Percentiles rank a stretch among this genome's conserved stretches.
These are phyloP conservation scores for Alloplasta piceator DNA, from an alignment of 2,888 invertebrate genomes.

Conservation along the genomic window DNA sequence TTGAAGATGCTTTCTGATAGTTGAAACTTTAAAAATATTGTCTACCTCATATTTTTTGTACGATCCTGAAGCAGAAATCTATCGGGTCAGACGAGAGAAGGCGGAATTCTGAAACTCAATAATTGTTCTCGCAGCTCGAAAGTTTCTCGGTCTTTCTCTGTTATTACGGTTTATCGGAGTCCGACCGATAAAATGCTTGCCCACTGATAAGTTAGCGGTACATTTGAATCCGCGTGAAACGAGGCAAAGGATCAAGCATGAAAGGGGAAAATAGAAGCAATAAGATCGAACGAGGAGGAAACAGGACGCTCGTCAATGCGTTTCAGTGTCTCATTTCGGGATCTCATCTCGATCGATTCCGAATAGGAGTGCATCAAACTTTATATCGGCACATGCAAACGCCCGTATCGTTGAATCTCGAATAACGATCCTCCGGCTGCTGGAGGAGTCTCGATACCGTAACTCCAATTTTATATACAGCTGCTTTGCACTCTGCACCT, in stretches of 20 bases:
- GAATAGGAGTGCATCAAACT: constrained; percentile 7
- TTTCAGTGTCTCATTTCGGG: constrained; percentile 52
- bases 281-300: constrained; percentile 36
- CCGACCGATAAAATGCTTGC: constrained; percentile 61
- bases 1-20: too few species aligned
- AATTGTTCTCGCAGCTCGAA: constrained; percentile 40
- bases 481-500: constrained; percentile 59
- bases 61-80: too few species aligned
- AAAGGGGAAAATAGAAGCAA: constrained; percentile 12
- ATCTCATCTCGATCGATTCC: constrained; percentile 31
- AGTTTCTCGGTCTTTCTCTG: constrained; percentile 15
- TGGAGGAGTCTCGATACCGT: constrained; percentile 53
- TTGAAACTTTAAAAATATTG: too few species aligned
- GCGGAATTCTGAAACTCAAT: constrained; percentile 52
- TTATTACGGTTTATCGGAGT: constrained; percentile 57
- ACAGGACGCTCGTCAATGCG: constrained; percentile 57
- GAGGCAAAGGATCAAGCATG: constrained; percentile 12
- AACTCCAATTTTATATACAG: constrained; percentile 57
- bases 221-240: constrained; percentile 34
- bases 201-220: constrained; percentile 65
- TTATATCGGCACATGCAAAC: background rate
- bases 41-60: too few species aligned
- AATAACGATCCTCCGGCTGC: constrained; percentile 53
- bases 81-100: background rate
- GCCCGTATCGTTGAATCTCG: constrained; percentile 16